Evolutionary conservation across 2,797 vertebrate species (phyloP), one percentile per base, ranked within the genome.

Genomic region (Premnoplex brunnescens): DNA sequence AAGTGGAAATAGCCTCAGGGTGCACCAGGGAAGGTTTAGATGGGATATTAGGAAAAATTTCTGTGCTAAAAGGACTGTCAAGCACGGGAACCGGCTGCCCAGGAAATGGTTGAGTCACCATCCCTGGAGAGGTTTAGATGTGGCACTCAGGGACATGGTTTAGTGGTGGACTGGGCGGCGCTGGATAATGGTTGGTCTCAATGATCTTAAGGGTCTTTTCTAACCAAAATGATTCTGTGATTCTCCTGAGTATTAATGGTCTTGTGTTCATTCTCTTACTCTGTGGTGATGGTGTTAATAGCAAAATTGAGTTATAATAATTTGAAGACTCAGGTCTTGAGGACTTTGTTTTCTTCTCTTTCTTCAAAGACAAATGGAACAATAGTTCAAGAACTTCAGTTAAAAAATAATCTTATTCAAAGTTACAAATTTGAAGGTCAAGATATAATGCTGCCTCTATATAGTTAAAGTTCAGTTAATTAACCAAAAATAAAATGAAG

Each of bases 101-200:
- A 26, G 34, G 49, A 20, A 52, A n/a, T 30, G 8, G 5, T 49
- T 23, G 37, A 26, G 30, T 41, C 32, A 16, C 12, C 17, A 21
- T 56, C 23, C 27, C 17, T 37, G 15, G 3, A 54, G 10, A 4
- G 6, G 0, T 41, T 26, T 46, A 10, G 7, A 41, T 52, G 14
- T 46, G 43, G 44, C 7, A 14, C 10, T 64, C 59, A 15, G 6
- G 30, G 13, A 21, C 8, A 1, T 39, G 9, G 23, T 51, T 77
- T 77, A 56, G 49, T 68, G 39, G 44, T 68, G 34, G 23, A 9
- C 34, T 68, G 78, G 32, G 30, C 18, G 52, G 12, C 41, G 23
- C 39, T 55, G 59, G 13, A 14, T 71, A 67, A 17, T 59, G 26
- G 26, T 41, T 51, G 37, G 19, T 36, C 62, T 81, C 9, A 11